Evolutionary conservation across 2,888 invertebrate genomes (phyloP).

Genomic region (Phyllotreta striolata): DNA sequence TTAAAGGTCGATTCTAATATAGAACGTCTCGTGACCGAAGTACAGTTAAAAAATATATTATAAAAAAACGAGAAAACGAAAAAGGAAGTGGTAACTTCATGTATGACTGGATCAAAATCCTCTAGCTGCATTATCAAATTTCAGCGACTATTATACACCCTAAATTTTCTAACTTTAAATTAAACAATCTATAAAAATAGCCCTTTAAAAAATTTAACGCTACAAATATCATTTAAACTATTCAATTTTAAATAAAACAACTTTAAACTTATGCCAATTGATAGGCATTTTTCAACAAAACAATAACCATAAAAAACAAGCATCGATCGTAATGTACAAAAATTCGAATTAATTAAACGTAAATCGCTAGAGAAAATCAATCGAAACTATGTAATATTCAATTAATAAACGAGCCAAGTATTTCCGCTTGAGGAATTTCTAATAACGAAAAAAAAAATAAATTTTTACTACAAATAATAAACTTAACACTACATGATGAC

Average conservation of each 20-base stretch:
- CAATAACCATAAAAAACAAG: constrained; percentile 1
- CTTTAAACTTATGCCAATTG: neutral
- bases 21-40: constrained; percentile 47
- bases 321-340: neutral
- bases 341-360: neutral
- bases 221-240: neutral
- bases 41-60: constrained; percentile 12
- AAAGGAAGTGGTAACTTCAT: constrained; percentile 25
- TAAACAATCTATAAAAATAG: neutral
- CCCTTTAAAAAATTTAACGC: neutral
- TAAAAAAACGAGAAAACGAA: constrained; percentile 12
- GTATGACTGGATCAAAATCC: neutral
- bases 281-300: neutral
- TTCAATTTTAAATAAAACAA: constrained; percentile 3
- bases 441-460: constrained; percentile 40
- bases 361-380: constrained; percentile 19
- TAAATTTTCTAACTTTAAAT: constrained; percentile 36
- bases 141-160: too few relatives aligned
- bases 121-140: constrained; percentile 32
- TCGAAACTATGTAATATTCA: constrained; percentile 24
- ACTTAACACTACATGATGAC: constrained; percentile 62
- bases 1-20: constrained; percentile 52
- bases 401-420: constrained; percentile 22
- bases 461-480: constrained; percentile 51
- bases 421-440: constrained; percentile 18